Evolutionary conservation across 2,888 invertebrate genomes (phyloP), one percentile per base, ranked within the genome.

Genomic region (Perizoma flavofasciatum): DNA sequence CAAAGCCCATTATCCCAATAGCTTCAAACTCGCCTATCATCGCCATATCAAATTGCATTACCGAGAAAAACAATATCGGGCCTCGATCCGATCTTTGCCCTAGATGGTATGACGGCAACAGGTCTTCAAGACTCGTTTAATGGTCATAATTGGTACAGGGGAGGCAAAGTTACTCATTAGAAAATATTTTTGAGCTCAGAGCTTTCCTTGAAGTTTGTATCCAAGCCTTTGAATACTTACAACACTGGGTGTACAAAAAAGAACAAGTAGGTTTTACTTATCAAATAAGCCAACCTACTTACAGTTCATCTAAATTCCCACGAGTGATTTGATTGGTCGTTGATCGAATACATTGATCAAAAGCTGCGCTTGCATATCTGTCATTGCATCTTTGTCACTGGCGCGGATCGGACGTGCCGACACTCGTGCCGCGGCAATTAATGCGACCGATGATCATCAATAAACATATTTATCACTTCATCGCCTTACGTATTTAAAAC

Each of bases 381-480:
- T 60, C 69, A 77, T 77, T 72, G 82, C 75, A 92, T 92, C 91
- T 90, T 87, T 88, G 89, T 89, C 88, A 86, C 86, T 86, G 84
- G 86, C 88, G 82, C 79, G 81, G 76, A 80, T 70, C 73, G 81
- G 78, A 82, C 78, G 78, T 76, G 73, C 79, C 78, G 83, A 82
- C 83, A 79, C 81, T 88, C 87, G 22, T 6, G 89, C 88, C 85
- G 85, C 82, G 84, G 90, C 91, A 90, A 90, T 91, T 91, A 91
- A 88, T 86, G 40, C 40, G 41, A 81, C 84, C 78, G 81, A 88
- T 88, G 88, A 91, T 90, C 90, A 91, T 91, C 88, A 91, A 89
- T 91, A 90, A 89, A 88, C 86, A 87, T 81, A 84, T 89, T 90
- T 89, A 92, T 92, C 91, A 88, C 86, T 87, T 86, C 88, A 92